These are phyloP conservation scores for Lerista edwardsae DNA, from an alignment of 2,797 vertebrate genomes.

Conservation along the genomic window DNA sequence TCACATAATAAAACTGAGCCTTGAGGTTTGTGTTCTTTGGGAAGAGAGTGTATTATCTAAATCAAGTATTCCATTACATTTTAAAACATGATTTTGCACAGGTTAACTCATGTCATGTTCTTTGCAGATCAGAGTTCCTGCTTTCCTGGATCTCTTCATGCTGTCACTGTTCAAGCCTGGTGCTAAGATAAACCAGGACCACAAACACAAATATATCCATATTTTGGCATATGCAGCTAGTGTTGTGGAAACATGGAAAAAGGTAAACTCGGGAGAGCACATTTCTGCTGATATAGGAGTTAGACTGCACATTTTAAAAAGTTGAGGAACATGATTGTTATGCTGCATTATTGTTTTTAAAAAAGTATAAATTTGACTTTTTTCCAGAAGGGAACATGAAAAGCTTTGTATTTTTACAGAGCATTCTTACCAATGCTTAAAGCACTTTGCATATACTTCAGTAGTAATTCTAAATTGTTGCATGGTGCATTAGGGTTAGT, in stretches of 20 bases:
- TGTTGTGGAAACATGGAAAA: constrained; percentile 98
- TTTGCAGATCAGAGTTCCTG: constrained; percentile 90
- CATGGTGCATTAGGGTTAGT: neutral
- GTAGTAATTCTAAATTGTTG: neutral
- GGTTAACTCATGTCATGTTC: neutral
- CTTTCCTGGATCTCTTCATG: constrained; percentile 98
- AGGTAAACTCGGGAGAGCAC: constrained; percentile 78
- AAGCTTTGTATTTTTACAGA: neutral
- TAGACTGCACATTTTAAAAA: neutral
- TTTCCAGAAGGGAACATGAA: neutral
- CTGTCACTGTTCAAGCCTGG: constrained; percentile 96
- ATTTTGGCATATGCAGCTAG: constrained; percentile 97
- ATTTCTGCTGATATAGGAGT: neutral
- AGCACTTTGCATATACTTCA: neutral
- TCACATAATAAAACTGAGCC: neutral
- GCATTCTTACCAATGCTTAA: neutral
- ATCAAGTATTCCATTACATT: neutral
- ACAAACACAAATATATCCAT: constrained; percentile 99
- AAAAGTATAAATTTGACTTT: neutral
- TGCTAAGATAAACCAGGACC: constrained; percentile 98
- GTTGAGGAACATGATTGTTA: neutral
- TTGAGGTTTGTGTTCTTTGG: neutral
- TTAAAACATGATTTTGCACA: neutral
- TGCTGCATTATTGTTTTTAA: neutral
- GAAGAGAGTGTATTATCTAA: neutral